Evolutionary conservation across 2,113 vertebrate genomes (phyloP).

Genomic region (Perognathus longimembris): DNA sequence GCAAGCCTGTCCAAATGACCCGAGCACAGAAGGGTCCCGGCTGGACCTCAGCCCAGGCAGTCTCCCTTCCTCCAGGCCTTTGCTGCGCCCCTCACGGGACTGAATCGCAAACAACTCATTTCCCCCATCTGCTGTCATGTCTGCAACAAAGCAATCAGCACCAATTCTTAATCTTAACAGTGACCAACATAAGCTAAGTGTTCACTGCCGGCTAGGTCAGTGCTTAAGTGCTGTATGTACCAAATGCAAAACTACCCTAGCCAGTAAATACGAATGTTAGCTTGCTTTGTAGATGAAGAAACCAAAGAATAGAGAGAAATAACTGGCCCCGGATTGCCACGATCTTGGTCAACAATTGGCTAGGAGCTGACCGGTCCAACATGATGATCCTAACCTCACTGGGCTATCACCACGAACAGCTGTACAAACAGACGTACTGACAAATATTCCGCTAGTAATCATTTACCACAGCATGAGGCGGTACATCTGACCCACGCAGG

Average conservation of each 20-base stretch:
- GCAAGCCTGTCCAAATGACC: neutral
- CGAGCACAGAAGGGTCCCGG: neutral
- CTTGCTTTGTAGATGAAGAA: neutral
- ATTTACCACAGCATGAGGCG: neutral
- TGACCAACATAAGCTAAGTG: slow-evolving; percentile 1
- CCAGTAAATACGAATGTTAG: neutral
- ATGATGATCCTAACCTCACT: neutral
- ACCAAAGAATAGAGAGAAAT: neutral
- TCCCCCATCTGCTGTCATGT: neutral
- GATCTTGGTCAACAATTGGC: neutral
- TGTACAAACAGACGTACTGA: neutral
- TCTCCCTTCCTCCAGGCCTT: neutral
- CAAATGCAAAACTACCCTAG: neutral
- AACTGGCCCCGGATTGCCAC: neutral
- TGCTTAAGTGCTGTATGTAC: neutral
- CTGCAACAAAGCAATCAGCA: slow-evolving; percentile 9
- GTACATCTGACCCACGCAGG: neutral
- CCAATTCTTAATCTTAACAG: neutral
- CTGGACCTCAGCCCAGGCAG: neutral
- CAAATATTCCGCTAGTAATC: neutral
- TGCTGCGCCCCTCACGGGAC: neutral
- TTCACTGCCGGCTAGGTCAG: no score
- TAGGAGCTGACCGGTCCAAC: neutral
- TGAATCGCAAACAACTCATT: slow-evolving; percentile 6
- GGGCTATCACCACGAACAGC: neutral